Base-by-base conservation (phyloP, 2,888 invertebrate genomes). In the Epinotia nisella region DNA sequence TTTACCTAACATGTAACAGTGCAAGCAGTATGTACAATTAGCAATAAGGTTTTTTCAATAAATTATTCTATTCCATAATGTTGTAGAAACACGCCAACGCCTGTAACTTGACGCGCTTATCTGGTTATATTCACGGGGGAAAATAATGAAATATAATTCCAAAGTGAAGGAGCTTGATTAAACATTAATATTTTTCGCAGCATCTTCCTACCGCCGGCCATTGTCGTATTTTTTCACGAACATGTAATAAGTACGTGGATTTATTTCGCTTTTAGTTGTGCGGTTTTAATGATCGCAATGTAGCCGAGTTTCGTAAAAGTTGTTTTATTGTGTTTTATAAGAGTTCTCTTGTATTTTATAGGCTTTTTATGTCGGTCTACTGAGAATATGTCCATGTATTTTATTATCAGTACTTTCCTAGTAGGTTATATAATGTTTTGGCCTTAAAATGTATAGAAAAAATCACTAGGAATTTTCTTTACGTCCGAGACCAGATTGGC, bases 131-230 rank as follows among this genome's bases (percentile, higher is more conserved):
- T 67, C 61, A 51, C 61, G 35, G 49, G 21, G 67, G 56, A 45
- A 71, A 71, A 62, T 72, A 72, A 67, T 68, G 72, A 51, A 62
- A 68, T 72, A 72, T 72, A 72, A 72, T 72, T 72, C 35, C 49
- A 49, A 67, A 72, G 61, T 72, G 61, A 62, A 72, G 72, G 67
- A 49, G 68, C 67, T 68, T 72, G 72, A 72, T 72, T 62, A 72
- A 62, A 72, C 72, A 51, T 72, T 68, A 68, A 68, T 56, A 72
- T 62, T 72, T 62, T 67, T 51, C 60, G 19, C 60, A 45, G 61
- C 61, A 10, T 72, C 35, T 29, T 49, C 55, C 41, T n/a, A 13
- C 45, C 61, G 35, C 15, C 15, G 39, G 21, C 24, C 59, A 29
- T 64, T 71, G 35, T 55, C n/a, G 35, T 55, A 35, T 62, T 62